A percentile compares a stretch with the other conserved stretches of the same genome.
These are phyloP conservation scores for Brachionus sp. DNA, from an alignment of 1,140 invertebrate genomes.

Conservation along the genomic window DNA sequence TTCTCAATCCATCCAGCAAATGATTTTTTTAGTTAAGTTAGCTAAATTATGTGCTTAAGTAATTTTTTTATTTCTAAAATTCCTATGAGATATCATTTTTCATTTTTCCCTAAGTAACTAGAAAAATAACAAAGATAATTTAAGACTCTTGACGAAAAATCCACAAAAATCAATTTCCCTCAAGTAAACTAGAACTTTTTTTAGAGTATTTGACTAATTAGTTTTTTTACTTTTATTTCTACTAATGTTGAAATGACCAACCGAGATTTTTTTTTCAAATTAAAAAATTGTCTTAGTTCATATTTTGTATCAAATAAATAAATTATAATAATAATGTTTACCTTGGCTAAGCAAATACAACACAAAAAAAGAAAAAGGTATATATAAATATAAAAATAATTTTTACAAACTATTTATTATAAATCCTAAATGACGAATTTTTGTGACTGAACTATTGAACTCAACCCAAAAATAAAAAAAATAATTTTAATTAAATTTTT, in stretches of 20 bases:
- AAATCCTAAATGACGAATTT: background rate
- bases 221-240: background rate
- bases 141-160: background rate
- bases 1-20: background rate
- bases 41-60: background rate
- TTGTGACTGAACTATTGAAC: conserved; percentile 29
- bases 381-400: background rate
- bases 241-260: background rate
- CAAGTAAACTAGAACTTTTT: background rate
- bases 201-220: background rate
- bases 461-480: background rate
- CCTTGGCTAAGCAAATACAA: background rate
- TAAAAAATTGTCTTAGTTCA: background rate
- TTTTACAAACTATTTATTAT: background rate
- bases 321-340: conserved; percentile 42
- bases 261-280: background rate
- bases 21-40: background rate
- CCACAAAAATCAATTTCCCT: background rate
- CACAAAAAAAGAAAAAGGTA: background rate
- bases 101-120: background rate
- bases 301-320: conserved; percentile 42
- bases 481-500: background rate
- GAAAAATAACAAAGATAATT: background rate
- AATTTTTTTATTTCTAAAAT: background rate
- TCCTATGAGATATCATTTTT: background rate